A percentile compares a stretch with the other conserved stretches of the same genome.
Evolutionary conservation across 1,140 invertebrate genomes (phyloP).

Genomic region (Phymorhynchus buccinoides): DNA sequence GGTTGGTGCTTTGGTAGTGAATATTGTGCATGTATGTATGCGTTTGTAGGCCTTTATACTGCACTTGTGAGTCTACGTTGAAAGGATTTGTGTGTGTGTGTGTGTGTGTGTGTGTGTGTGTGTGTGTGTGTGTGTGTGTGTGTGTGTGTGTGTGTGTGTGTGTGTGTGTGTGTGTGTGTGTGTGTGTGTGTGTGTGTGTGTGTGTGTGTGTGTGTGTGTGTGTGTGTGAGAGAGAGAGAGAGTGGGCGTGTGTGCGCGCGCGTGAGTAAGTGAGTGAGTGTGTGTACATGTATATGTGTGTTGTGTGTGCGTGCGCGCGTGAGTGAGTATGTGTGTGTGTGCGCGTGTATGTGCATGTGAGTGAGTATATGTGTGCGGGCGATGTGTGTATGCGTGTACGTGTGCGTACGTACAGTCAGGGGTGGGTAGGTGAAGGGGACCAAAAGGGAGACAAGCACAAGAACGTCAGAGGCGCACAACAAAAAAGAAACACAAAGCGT

Average conservation of each 20-base stretch:
- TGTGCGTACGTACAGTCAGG: background rate
- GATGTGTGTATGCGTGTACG: slow-evolving; percentile 11
- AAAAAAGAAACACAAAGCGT: background rate
- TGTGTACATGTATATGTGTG: background rate
- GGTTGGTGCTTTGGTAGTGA: no score
- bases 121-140: background rate
- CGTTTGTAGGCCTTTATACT: no score
- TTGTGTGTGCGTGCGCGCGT: slow-evolving; percentile 11
- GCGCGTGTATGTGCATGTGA: no score
- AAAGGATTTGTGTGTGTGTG: no score
- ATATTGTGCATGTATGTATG: no score
- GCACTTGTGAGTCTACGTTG: no score
- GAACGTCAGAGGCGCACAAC: background rate
- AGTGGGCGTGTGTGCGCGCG: background rate
- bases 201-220: slow-evolving; percentile 8
- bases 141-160: background rate
- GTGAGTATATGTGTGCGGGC: background rate
- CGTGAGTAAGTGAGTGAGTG: no score
- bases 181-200: slow-evolving; percentile 1
- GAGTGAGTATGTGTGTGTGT: slow-evolving; percentile 2
- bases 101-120: no score
- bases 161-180: slow-evolving; percentile 12
- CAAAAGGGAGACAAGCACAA: background rate
- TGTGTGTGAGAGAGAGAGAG: no score
- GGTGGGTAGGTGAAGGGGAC: no score